These are phyloP conservation scores for Oryzias celebensis DNA, from an alignment of 2,113 vertebrate species.

Conservation along the genomic window DNA sequence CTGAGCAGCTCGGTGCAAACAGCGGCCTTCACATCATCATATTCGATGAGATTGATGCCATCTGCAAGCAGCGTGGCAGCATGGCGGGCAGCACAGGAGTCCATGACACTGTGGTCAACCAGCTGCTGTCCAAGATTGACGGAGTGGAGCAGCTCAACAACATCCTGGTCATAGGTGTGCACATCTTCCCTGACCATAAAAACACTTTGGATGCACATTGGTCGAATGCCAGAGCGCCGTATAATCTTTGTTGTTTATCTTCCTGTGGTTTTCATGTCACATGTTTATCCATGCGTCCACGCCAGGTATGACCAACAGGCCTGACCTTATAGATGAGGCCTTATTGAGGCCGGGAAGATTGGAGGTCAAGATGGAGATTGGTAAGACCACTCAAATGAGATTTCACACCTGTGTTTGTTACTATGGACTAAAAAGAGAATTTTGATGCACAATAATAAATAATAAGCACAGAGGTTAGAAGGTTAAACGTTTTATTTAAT, in stretches of 20 bases:
- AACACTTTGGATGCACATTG: neutral
- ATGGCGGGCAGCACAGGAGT: slow-evolving; percentile 97
- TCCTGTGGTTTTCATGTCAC: neutral
- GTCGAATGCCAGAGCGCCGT: slow-evolving; percentile 20
- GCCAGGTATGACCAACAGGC: slow-evolving; percentile 97
- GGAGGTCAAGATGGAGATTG: slow-evolving; percentile 99
- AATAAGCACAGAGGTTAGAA: no score
- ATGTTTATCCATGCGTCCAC: slow-evolving; percentile 30
- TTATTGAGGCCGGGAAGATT: slow-evolving; percentile 91
- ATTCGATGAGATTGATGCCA: slow-evolving; percentile 97
- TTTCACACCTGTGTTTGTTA: neutral
- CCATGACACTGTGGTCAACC: slow-evolving; percentile 96
- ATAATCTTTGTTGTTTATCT: slow-evolving; percentile 2
- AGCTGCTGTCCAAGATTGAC: slow-evolving; percentile 95
- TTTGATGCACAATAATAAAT: neutral
- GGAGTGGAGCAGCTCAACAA: slow-evolving; percentile 98
- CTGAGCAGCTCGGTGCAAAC: slow-evolving; percentile 88
- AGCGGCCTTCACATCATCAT: slow-evolving; percentile 98
- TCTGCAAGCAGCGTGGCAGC: slow-evolving; percentile 97
- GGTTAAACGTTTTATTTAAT: no score
- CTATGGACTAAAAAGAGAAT: neutral
- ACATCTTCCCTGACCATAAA: neutral
- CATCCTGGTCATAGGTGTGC: slow-evolving; percentile 93
- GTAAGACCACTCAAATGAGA: slow-evolving; percentile 69
- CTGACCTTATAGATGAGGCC: slow-evolving; percentile 96